Conservation (phyloP, 1,140 invertebrate species). For the Drosophila kanapiae region DNA sequence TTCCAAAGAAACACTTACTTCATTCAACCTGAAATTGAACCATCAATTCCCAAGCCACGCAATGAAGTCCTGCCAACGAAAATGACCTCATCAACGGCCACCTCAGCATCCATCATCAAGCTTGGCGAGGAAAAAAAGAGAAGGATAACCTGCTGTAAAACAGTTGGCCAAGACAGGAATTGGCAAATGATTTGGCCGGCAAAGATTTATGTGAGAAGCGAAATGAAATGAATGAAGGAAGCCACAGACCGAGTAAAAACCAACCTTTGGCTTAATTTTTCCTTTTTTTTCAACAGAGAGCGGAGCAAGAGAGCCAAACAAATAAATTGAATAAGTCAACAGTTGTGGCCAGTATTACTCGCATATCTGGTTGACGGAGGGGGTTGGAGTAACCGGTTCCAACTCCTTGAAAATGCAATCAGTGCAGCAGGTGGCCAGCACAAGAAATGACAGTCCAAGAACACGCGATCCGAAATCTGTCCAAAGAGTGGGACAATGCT, state of each 20-base stretch:
- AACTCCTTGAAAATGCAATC: conserved; percentile 29
- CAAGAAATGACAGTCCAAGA: conserved; percentile 49
- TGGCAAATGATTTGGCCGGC: conserved; percentile 50
- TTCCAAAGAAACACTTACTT: background rate
- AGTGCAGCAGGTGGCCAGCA: conserved; percentile 67
- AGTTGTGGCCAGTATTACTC: conserved; percentile 42
- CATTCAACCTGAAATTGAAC: conserved; percentile 5
- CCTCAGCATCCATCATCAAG: conserved; percentile 32
- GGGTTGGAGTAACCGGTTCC: conserved; percentile 51
- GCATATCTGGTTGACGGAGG: background rate
- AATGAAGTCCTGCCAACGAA: conserved; percentile 11
- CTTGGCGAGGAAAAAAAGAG: background rate
- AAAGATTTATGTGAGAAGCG: conserved; percentile 64
- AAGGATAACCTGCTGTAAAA: conserved; percentile 18
- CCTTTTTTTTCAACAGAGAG: conserved; percentile 14
- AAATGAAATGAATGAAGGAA: conserved; percentile 20
- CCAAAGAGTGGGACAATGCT: conserved; percentile 51
- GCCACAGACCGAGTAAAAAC: no score
- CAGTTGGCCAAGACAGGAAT: conserved; percentile 37
- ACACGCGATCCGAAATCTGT: conserved; percentile 46
- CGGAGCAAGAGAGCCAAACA: conserved; percentile 4
- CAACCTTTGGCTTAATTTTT: conserved; percentile 11
- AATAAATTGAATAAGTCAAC: conserved; percentile 72
- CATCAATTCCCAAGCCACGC: conserved; percentile 12
- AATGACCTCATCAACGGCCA: conserved; percentile 35